Base-by-base conservation (phyloP, 2,888 invertebrate genomes). In the Lysandra bellargus region DNA sequence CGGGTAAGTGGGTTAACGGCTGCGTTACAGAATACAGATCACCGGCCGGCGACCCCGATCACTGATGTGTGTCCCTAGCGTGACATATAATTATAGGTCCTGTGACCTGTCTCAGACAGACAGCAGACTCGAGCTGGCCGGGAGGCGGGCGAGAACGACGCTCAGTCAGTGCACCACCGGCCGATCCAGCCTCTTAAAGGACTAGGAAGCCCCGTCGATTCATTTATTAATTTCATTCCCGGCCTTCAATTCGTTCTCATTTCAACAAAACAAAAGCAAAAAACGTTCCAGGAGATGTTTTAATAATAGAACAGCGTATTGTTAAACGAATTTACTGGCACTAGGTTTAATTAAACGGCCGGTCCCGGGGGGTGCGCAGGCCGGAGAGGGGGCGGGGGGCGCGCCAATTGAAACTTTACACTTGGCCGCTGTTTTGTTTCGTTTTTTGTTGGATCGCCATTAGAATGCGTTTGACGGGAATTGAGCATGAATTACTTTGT, bases 251-350 rank as follows among this genome's bases (percentile, higher is more conserved):
- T 69, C 69, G 33, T 69, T 69, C 69, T 69, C 69, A 69, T 69
- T 37, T 37, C 69, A 69, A 64, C 61, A 78, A 44, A 75, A 75
- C 75, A 49, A 49, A 75, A 49, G 44, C 44, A 75, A 44, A 75
- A 44, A 44, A 23, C 49, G 5, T 44, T 75, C 17, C 23, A 9
- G 12, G 75, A 74, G 40, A 75, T 75, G 75, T 49, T 75, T 49
- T 49, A 75, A 75, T 75, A 49, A 75, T 75, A 75, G 30, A 75
- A 75, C 23, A 12, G 75, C 49, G 23, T 49, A 75, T 49, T 49
- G 75, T 75, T 75, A 75, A 75, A 75, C 49, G 75, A 75, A 75
- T 75, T 75, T 75, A 75, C 75, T 75, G 75, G 75, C 75, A 75
- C 23, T 75, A 49, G 75, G 75, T 75, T 75, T 75, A 75, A 75